Percentiles rank a stretch among this genome's conserved stretches.
Evolutionary conservation across 2,113 vertebrate species (phyloP).

Genomic region (Uria lomvia): DNA sequence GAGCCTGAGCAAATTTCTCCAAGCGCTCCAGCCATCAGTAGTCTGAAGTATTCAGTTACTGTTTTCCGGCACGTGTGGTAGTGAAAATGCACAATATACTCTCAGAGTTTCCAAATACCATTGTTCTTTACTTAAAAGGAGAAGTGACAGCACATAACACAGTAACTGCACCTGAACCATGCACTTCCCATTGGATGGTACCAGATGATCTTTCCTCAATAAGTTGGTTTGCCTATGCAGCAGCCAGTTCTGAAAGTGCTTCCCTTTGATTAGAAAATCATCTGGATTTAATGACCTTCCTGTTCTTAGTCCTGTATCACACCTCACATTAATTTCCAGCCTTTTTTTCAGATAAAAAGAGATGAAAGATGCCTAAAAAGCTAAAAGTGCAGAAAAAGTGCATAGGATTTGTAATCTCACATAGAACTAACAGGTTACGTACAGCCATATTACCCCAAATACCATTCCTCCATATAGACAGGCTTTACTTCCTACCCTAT

Average conservation of each 20-base stretch:
- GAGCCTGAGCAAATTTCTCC: neutral
- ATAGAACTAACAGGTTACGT: neutral
- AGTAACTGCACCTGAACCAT: neutral
- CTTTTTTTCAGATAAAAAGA: neutral
- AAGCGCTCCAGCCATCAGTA: neutral
- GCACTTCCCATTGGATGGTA: neutral
- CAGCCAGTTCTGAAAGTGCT: neutral
- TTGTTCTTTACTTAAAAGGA: neutral
- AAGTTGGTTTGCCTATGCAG: neutral
- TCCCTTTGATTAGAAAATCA: neutral
- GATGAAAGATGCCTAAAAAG: neutral
- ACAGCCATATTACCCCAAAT: neutral
- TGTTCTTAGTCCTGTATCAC: neutral
- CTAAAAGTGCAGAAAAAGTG: neutral
- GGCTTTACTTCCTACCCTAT: neutral
- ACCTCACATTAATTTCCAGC: neutral
- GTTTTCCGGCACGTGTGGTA: fast-evolving
- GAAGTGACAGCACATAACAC: fast-evolving
- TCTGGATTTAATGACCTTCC: neutral
- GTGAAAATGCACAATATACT: neutral
- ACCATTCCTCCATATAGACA: neutral
- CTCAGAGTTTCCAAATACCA: neutral
- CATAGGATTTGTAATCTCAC: neutral
- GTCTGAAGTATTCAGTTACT: neutral
- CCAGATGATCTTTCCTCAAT: neutral